Evolutionary conservation across 1,140 invertebrate species (phyloP), one percentile per base, ranked within the genome.

Genomic region (Cydia splendana): DNA sequence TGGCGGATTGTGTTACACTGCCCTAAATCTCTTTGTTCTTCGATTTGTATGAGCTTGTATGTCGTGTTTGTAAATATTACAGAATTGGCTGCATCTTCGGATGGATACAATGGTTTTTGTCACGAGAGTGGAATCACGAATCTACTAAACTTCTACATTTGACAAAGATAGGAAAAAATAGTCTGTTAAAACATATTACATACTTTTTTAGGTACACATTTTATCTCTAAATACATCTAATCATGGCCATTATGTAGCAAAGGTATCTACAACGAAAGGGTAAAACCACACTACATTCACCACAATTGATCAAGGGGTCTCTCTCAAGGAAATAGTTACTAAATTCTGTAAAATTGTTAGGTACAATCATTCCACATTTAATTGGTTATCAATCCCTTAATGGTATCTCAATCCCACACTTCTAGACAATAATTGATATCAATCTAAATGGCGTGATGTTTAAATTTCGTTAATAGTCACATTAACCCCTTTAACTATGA

Each of bases 1-100:
- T 87, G 78, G 86, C 78, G 87, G 84, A 89, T 91, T 86, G 89
- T 89, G 87, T 91, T 91, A 91, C 89, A 90, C 86, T 90, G 90
- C 85, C 87, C 88, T 86, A 83, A 86, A 87, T 91, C 85, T 84
- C 87, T 89, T 90, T 89, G 87, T 90, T 88, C 84, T 85, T 85
- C 82, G 80, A 85, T 87, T 87, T 82, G 86, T 80, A 82, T 83
- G 81, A 84, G 77, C 82, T 78, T 78, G 81, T 83, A 79, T 83
- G 48, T 78, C 81, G 82, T 79, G 81, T 83, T 86, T 69, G 80
- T 82, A 80, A 82, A 84, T 80, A 83, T 82, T 81, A 62, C 45
- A 65, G 48, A 48, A 71, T 65, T 34, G 30, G 28, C 15, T 69
- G 28, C 65, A n/a, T 69, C 12, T 69, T 38, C 15, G 28, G n/a